Conservation (phyloP, 2,797 vertebrate species). For the Phaenicophaeus curvirostris region DNA sequence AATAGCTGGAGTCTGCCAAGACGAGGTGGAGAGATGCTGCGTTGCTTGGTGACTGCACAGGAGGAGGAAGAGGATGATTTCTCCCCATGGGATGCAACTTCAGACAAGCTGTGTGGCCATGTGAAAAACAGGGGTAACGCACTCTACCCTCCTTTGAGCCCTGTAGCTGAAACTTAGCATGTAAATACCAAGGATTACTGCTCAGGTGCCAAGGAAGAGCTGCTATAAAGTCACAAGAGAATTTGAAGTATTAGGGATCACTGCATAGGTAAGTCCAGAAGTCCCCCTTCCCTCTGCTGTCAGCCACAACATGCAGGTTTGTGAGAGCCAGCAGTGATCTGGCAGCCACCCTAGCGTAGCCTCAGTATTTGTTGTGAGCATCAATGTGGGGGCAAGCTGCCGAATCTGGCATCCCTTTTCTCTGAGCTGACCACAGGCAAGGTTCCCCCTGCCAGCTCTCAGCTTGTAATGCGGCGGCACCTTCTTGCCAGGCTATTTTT, state of each 20-base stretch:
- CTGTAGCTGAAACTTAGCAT: background rate
- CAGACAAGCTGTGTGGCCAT: background rate
- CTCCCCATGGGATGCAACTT: background rate
- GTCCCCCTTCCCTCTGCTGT: background rate
- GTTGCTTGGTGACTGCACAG: background rate
- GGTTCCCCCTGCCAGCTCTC: background rate
- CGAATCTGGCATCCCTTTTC: background rate
- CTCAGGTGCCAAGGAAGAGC: background rate
- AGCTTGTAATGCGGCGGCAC: background rate
- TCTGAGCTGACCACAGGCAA: background rate
- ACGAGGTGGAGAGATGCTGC: background rate
- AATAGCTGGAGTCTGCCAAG: background rate
- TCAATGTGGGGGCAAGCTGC: background rate
- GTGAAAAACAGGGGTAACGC: background rate
- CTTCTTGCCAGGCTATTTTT: background rate
- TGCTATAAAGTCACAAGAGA: background rate
- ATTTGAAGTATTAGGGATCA: background rate
- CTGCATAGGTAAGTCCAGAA: background rate
- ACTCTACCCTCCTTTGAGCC: background rate
- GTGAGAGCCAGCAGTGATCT: background rate
- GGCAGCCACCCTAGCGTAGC: background rate
- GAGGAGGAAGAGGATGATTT: background rate
- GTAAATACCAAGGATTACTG: background rate
- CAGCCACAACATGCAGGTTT: background rate
- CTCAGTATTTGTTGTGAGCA: background rate